Base-by-base conservation (phyloP, 2,888 invertebrate genomes). In the Empis livida region DNA sequence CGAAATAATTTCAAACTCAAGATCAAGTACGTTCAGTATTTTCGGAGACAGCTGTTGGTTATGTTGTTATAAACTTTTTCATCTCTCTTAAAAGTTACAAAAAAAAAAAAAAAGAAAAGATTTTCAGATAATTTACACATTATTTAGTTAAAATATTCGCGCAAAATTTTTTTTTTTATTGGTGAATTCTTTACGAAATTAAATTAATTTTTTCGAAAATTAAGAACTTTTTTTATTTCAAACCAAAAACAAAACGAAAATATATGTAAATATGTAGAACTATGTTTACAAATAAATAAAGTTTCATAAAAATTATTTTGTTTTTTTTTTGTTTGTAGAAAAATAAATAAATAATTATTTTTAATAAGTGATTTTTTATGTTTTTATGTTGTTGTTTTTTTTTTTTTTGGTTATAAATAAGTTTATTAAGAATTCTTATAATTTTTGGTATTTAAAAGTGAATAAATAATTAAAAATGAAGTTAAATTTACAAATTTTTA, bases 1-100 rank as follows among this genome's bases (percentile, higher is more conserved):
- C 23, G 23, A 27, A 27, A 27, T 27, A 27, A 6, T 27, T 27
- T 27, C 8, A 27, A 27, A 27, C 43, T 48, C 49, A 49, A 49
- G 49, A 51, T 49, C 44, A 48, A 54, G 49, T 46, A 44, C 50
- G 50, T 47, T 54, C 54, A 54, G 54, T 54, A 50, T 51, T 50
- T 51, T 54, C 49, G 43, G 47, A 49, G 54, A 54, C 53, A 47
- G 43, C 49, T 49, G 20, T 17, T 38, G 47, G 48, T 42, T 44
- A 49, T 47, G 49, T 49, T 45, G 49, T 4, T 27, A 8, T 27
- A 27, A 27, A 27, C 5, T 6, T 5, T 6, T 27, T 39, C 17
- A 11, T 10, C 11, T 17, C 11, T n/a, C 11, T 13, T 10, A 4
- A 11, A 11, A 39, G 10, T 8, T 6, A 17, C 3, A 17, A 11